Base-by-base conservation (phyloP, 2,797 vertebrate species). In the Syncerus caffer region DNA sequence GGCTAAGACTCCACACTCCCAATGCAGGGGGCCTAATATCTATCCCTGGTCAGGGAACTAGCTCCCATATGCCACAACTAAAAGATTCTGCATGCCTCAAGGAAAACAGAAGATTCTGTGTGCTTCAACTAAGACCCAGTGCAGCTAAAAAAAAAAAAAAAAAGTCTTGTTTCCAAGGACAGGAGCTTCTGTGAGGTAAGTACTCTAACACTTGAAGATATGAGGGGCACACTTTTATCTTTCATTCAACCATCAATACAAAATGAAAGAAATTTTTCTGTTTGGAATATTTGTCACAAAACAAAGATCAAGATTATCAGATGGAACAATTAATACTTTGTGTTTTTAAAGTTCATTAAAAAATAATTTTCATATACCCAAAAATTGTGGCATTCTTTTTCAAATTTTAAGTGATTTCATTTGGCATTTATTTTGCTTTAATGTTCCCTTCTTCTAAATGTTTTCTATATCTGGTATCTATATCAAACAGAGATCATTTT, bases 341-440 rank as follows among this genome's bases (percentile, higher is more conserved):
- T 85, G 19, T 53, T 82, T 67, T 80, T 85, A 55, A 96, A 85
- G 50, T 97, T 93, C 14, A 27, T 57, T 78, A 47, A 78, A 47
- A 96, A 85, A 89, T 92, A 82, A 76, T 42, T 83, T 87, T 85
- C 89, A 94, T 76, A 53, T 92, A 47, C 38, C 51, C 90, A 88
- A 45, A 76, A 58, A 47, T 34, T 94, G 13, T 86, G 10, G 29
- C 45, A 74, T 74, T 89, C 21, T 38, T 25, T 88, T 74, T 83
- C 31, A 12, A 87, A 45, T 87, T 88, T 93, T 79, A 97, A 89
- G 50, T 87, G 25, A 62, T 50, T 92, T 89, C 42, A 88, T 25
- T 16, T 86, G 25, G 21, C 53, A 53, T 92, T 93, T 90, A 71
- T 87, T 79, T 90, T 82, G 15, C 60, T 16, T 60, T 84, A 47